Evolutionary conservation across 1,140 invertebrate genomes (phyloP).

Genomic region (Eupeodes corollae): DNA sequence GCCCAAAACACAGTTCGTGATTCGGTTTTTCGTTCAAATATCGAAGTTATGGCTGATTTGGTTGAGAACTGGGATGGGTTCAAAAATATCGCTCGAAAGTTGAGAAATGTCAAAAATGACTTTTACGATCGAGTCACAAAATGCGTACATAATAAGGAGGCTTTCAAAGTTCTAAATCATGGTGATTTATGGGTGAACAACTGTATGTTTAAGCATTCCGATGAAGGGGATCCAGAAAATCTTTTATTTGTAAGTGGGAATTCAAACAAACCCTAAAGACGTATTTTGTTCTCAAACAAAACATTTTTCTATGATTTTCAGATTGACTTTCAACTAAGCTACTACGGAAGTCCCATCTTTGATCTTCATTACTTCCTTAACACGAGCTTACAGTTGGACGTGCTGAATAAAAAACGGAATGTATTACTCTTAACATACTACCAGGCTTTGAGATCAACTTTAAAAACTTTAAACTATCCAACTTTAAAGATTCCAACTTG

Average conservation of each 20-base stretch:
- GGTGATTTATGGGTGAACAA: constrained; percentile 57
- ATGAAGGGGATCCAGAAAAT: constrained; percentile 39
- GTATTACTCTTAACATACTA: constrained; percentile 31
- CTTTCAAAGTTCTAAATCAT: constrained; percentile 46
- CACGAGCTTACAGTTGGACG: constrained; percentile 22
- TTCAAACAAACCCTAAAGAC: neutral
- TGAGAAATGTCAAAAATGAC: constrained; percentile 19
- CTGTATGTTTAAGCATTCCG: constrained; percentile 49
- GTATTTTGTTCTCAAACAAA: neutral
- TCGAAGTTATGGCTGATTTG: constrained; percentile 19
- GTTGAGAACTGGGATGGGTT: constrained; percentile 40
- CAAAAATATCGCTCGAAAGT: constrained; percentile 20
- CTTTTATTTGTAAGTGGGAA: constrained; percentile 44
- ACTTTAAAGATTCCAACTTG: constrained; percentile 36
- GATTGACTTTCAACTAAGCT: constrained; percentile 31
- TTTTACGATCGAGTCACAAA: neutral
- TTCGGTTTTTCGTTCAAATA: constrained; percentile 21
- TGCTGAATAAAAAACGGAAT: constrained; percentile 25
- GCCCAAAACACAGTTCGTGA: constrained; percentile 17
- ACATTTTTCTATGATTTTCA: constrained; percentile 1
- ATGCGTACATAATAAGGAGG: constrained; percentile 4
- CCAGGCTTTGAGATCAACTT: constrained; percentile 20
- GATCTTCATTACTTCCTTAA: constrained; percentile 33
- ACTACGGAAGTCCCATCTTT: constrained; percentile 27
- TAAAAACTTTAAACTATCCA: constrained; percentile 35